These are phyloP conservation scores for Brachypteracias leptosomus DNA, from an alignment of 2,113 vertebrate genomes.

Conservation along the genomic window DNA sequence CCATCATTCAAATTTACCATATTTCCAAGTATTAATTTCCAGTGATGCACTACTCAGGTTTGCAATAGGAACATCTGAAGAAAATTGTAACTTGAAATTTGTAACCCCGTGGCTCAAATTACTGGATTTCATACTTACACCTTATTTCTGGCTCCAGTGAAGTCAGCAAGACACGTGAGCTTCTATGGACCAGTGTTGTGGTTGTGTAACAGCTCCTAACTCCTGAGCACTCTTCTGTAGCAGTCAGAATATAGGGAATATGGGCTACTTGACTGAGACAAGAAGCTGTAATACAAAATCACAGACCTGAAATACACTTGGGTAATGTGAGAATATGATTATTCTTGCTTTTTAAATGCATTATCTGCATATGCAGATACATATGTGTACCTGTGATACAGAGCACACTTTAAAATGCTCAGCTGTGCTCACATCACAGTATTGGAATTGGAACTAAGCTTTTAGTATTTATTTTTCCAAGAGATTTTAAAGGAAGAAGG, in stretches of 20 bases:
- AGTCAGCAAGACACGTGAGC: not conserved
- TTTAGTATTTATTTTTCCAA: not conserved
- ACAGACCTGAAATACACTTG: not conserved
- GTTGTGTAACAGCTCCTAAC: not conserved
- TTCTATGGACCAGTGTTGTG: too few species aligned
- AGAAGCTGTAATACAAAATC: not conserved
- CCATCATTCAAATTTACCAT: not conserved
- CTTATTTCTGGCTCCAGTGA: not conserved
- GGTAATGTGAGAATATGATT: not conserved
- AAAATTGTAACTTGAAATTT: not conserved
- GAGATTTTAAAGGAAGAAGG: not conserved
- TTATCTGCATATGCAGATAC: too few species aligned
- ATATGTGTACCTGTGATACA: not conserved
- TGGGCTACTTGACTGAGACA: not conserved
- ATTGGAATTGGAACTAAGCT: not conserved
- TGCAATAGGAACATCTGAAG: not conserved
- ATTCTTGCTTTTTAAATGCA: not conserved
- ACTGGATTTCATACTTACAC: not conserved
- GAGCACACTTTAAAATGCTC: not conserved
- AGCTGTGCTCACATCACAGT: not conserved
- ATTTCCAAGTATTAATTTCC: not conserved
- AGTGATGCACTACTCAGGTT: not conserved
- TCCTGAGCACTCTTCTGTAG: not conserved
- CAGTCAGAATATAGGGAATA: not conserved
- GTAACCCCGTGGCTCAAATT: not conserved